Base-by-base conservation (phyloP, 1,140 invertebrate genomes). In the Lycorma delicatula region DNA sequence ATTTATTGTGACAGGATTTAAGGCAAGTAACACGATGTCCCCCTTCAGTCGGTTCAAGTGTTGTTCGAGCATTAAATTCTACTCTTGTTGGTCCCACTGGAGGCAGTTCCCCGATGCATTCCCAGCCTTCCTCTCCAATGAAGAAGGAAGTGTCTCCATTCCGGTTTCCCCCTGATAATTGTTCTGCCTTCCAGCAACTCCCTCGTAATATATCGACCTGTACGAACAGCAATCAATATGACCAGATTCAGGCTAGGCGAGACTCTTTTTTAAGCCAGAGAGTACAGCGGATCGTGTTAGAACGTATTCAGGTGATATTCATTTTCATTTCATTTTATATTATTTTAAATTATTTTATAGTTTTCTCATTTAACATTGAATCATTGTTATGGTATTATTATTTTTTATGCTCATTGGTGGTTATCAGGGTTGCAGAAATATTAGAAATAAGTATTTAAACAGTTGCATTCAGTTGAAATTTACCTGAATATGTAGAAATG, bases 91-190 rank as follows among this genome's bases (percentile, higher is more conserved):
- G 70, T 23, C 64, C 13, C 49, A 4, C 61, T 60, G 29, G 52
- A 16, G 56, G 57, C 50, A 60, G 70, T 57, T 71, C 75, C 1
- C 73, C 76, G 0, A 72, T 72, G 25, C 69, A 73, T 44, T 79
- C 79, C 25, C 79, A 83, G 66, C 81, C 82, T 2, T 81, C 81
- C 27, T 85, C 83, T 6, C 83, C 82, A 13, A 76, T 84, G 71
- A 77, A 78, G 52, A 84, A 83, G 70, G 83, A 84, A 59, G 70
- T 72, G 11, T 76, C 77, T 7, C 74, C 79, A 2, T 78, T 79
- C 61, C 71, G 69, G 68, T 79, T 71, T 67, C 65, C 71, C 60
- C 68, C 63, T 44, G 53, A 46, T 41, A 36, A 47, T 18, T 18
- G 20, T 2, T 61, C 60, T 25, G 60, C 60, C 26, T 59, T 56